phyloP scores from a whole-genome alignment of 2,888 invertebrate genomes.

The Agrotis puta region DNA sequence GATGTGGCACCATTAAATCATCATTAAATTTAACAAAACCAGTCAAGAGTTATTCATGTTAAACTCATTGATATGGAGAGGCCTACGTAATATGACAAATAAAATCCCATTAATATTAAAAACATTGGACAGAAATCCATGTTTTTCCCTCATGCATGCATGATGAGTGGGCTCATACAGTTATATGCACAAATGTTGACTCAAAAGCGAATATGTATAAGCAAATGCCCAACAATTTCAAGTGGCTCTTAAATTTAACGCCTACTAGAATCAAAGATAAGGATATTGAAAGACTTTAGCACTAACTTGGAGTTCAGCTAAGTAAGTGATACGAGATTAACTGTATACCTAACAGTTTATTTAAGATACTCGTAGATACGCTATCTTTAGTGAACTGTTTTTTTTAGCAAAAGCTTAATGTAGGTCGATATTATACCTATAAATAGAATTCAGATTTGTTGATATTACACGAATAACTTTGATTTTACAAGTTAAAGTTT shows the following conservation, averaged over 20 bases:
- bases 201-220: neutral
- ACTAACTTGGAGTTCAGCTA: constrained; percentile 32
- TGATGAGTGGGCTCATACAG: constrained; percentile 1
- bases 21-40: neutral
- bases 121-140: constrained; percentile 17
- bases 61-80: neutral
- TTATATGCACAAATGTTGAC: constrained; percentile 8
- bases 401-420: constrained; percentile 11
- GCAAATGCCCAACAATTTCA: neutral
- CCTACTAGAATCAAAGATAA: constrained; percentile 19
- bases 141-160: constrained; percentile 5
- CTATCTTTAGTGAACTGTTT: constrained; percentile 32
- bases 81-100: neutral
- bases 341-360: constrained; percentile 4
- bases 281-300: constrained; percentile 33
- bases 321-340: constrained; percentile 27
- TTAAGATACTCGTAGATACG: constrained; percentile 11
- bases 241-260: constrained; percentile 32
- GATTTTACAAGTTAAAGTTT: constrained; percentile 8
- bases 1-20: no score
- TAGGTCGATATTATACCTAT: constrained; percentile 7
- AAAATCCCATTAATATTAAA: constrained; percentile 25
- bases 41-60: neutral
- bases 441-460: constrained; percentile 25
- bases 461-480: constrained; percentile 13